Percentiles rank a stretch among this genome's conserved stretches.
phyloP scores from a whole-genome alignment of 2,797 vertebrate species.

The Siniperca undulata region DNA sequence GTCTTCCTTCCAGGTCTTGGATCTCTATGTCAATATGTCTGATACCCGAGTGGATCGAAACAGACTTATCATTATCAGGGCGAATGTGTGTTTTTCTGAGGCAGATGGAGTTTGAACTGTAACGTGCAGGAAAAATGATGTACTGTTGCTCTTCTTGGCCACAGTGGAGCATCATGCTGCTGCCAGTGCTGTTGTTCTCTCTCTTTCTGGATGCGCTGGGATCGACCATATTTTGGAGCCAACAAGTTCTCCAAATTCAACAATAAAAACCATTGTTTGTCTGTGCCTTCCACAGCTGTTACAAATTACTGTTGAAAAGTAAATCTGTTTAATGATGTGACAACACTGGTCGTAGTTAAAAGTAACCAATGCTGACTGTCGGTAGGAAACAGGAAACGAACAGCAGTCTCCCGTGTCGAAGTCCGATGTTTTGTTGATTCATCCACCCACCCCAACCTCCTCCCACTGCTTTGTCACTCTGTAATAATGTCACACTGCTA shows the following conservation, averaged over 20 bases:
- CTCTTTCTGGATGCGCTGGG: neutral
- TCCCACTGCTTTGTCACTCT: neutral
- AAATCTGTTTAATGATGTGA: neutral
- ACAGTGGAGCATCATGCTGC: neutral
- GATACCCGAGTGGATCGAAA: neutral
- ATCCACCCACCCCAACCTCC: neutral
- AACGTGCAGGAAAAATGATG: neutral
- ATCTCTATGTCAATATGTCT: conserved; percentile 7
- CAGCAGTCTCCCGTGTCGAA: too few relatives aligned
- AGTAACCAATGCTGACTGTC: too few relatives aligned
- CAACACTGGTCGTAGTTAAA: neutral
- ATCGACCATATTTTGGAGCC: neutral
- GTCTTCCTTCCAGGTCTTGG: neutral
- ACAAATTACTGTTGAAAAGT: neutral
- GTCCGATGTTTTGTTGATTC: neutral
- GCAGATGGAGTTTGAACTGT: neutral
- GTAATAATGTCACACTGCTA: neutral
- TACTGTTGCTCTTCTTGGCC: neutral
- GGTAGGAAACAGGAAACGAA: too few relatives aligned
- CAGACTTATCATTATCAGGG: neutral
- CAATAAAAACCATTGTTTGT: too few relatives aligned
- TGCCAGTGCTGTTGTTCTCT: neutral
- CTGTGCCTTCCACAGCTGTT: neutral
- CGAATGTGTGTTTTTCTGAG: neutral
- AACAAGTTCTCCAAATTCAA: too few relatives aligned